Evolutionary conservation across 2,888 invertebrate species (phyloP).

Genomic region (Ornithoptera priamus): DNA sequence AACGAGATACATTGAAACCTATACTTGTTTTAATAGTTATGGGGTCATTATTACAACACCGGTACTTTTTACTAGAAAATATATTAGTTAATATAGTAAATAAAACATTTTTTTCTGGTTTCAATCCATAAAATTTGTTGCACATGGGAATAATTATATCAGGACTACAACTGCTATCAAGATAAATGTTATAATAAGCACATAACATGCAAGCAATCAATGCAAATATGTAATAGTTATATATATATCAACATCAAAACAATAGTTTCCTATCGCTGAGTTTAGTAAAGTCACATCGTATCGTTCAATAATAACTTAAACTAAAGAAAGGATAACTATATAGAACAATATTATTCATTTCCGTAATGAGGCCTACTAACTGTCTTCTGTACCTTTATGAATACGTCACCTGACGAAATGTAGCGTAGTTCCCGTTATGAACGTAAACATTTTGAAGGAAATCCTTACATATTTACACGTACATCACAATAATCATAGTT

Average conservation of each 20-base stretch:
- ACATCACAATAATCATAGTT: constrained; percentile 1
- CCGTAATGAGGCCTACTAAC: constrained; percentile 25
- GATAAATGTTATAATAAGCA: too few species aligned
- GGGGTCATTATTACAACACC: too few species aligned
- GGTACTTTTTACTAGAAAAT: too few species aligned
- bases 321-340: not conserved
- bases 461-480: constrained; percentile 13
- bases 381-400: constrained; percentile 24
- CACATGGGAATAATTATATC: too few species aligned
- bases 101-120: too few species aligned
- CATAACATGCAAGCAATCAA: too few species aligned
- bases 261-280: not conserved
- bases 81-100: too few species aligned
- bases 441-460: constrained; percentile 20
- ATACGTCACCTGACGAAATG: constrained; percentile 25
- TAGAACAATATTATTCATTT: not conserved
- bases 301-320: too few species aligned
- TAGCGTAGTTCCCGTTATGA: constrained; percentile 25
- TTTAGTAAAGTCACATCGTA: too few species aligned
- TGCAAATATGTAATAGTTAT: not conserved
- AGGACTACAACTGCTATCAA: too few species aligned
- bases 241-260: not conserved
- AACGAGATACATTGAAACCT: not conserved
- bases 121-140: too few species aligned
- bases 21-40: not conserved